Base-by-base conservation (phyloP, 2,888 invertebrate species). In the Pseudococcus jackbeardsleyi region DNA sequence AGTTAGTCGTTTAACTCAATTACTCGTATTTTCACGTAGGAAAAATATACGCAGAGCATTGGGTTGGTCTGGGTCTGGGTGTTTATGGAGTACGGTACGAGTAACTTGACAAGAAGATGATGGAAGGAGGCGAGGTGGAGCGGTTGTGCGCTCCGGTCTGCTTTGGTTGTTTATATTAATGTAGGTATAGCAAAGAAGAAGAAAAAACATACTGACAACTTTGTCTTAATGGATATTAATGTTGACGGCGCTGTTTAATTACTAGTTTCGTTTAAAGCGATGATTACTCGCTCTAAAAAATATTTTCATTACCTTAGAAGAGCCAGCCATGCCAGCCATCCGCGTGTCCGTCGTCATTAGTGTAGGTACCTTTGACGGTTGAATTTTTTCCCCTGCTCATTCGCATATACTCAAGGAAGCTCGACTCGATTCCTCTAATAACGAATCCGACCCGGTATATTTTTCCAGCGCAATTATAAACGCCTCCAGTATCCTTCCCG, bases 181-280 rank as follows among this genome's bases (percentile, higher is more conserved):
- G 9, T 59, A 19, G 12, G 26, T 33, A 33, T 33, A 33, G 54
- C 54, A 15, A 54, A 54, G 54, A 54, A 54, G 19, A 19, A 59
- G 59, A 59, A 59, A 59, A 19, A 59, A 19, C 5, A 59, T 33
- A 33, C 42, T 17, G 42, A 79, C 39, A 33, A 79, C 42, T 42
- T 79, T 42, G 79, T 79, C 68, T 79, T 79, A 79, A 79, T 79
- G 42, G 79, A 79, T 79, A 79, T 79, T 79, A 79, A 79, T 42
- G 79, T 42, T 22, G 79, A 42, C 42, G 39, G 42, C 19, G n/a
- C 26, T 33, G 39, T 72, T 79, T 79, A 79, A 79, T 79, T 79
- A 42, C 79, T 42, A 46, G 79, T 79, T 79, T 79, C 19, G n/a
- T 42, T 79, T 19, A 59, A 59, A 59, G 79, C 79, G 79, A 79